phyloP scores from a whole-genome alignment of 2,797 vertebrate genomes.

The Falco biarmicus region DNA sequence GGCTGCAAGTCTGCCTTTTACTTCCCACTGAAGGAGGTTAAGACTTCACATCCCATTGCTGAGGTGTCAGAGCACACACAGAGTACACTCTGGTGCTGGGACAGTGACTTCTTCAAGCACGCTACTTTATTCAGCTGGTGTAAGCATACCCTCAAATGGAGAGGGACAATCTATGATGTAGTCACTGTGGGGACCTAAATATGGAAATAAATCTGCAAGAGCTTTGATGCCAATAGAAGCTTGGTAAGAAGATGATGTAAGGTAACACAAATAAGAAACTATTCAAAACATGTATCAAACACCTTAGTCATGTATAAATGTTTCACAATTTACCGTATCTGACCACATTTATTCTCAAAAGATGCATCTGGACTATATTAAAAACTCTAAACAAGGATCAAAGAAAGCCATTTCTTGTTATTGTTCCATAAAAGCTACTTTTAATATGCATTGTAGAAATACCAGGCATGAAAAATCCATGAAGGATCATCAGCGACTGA shows the following conservation, averaged over 20 bases:
- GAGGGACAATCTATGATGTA: background rate
- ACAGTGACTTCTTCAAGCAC: background rate
- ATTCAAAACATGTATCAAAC: background rate
- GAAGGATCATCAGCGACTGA: background rate
- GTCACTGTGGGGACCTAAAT: background rate
- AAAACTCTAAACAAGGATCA: slow-evolving; percentile 21
- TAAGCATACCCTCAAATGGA: background rate
- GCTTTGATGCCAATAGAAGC: background rate
- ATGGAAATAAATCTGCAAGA: background rate
- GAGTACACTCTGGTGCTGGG: background rate
- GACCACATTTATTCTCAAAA: slow-evolving; percentile 4
- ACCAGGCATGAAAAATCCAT: slow-evolving; percentile 38
- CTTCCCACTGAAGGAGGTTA: background rate
- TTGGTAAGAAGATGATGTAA: background rate
- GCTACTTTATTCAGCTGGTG: background rate
- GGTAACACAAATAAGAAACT: background rate
- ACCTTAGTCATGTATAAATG: background rate
- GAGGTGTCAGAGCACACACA: background rate
- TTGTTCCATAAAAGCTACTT: slow-evolving; percentile 19
- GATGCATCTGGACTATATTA: slow-evolving; percentile 55
- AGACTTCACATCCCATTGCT: background rate
- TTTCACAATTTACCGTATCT: background rate
- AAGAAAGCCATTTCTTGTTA: slow-evolving; percentile 42
- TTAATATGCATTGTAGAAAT: slow-evolving; percentile 23
- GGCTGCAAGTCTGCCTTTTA: background rate